These are phyloP conservation scores for Dolomedes plantarius DNA, from an alignment of 2,888 invertebrate genomes.

Conservation along the genomic window DNA sequence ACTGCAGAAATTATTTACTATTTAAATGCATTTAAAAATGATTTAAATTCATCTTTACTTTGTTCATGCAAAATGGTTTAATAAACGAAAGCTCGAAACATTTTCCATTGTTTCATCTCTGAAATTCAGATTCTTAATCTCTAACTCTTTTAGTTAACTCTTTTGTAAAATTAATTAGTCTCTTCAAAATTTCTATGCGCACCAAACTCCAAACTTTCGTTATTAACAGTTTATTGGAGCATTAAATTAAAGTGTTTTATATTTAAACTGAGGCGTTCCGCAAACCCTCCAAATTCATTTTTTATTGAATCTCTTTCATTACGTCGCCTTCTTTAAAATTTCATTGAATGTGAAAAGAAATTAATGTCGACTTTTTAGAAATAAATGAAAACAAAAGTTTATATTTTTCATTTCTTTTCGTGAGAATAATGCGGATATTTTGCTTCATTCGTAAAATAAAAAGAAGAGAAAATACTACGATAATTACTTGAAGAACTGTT, in stretches of 20 bases:
- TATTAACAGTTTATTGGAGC: not conserved
- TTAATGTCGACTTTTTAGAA: not conserved
- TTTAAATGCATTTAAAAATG: not conserved
- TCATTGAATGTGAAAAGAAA: not conserved
- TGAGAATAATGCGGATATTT: too few relatives aligned
- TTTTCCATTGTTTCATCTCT: not conserved
- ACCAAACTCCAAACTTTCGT: not conserved
- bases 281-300: not conserved
- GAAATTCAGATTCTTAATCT: not conserved
- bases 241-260: slow-evolving; percentile 1
- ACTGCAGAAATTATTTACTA: too few relatives aligned
- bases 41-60: not conserved
- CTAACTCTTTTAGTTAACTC: not conserved
- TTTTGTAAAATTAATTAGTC: slow-evolving; percentile 1
- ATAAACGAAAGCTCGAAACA: not conserved
- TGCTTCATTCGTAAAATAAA: too few relatives aligned
- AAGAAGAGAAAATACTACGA: too few relatives aligned
- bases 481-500: too few relatives aligned
- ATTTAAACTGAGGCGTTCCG: not conserved
- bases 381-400: too few relatives aligned
- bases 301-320: not conserved
- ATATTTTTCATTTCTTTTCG: too few relatives aligned
- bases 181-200: not conserved
- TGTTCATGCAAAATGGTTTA: not conserved
- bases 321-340: not conserved